A percentile compares a stretch with the other conserved stretches of the same genome.
Evolutionary conservation across 35 echinoderm and acorn worm species (phyloP).

Genomic region (Heliocidaris erythrogramma): DNA sequence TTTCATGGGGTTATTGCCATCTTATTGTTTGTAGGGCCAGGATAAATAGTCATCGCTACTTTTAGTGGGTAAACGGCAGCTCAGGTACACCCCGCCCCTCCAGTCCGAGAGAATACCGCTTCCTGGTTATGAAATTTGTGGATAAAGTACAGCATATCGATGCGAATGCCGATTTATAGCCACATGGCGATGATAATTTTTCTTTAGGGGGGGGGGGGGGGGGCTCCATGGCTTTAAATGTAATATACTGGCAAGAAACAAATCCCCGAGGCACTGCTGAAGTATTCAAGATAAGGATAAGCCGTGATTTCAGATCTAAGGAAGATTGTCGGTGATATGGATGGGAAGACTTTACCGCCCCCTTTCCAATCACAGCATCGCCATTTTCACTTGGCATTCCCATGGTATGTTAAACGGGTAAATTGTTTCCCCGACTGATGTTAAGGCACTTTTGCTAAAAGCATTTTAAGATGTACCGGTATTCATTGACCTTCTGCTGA

Average conservation of each 20-base stretch:
- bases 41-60: no score
- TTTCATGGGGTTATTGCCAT: no score
- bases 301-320: not conserved
- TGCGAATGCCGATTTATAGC: no score
- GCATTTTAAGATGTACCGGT: not conserved
- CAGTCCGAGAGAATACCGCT: no score
- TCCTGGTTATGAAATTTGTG: no score
- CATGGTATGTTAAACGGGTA: not conserved
- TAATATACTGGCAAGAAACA: not conserved
- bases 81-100: no score
- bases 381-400: not conserved
- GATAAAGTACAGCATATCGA: no score
- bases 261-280: not conserved
- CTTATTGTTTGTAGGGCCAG: no score
- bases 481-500: not conserved
- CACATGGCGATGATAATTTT: no score
- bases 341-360: not conserved
- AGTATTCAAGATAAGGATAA: not conserved
- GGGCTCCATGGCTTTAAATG: not conserved
- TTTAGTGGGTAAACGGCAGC: no score
- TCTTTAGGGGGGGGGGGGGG: not conserved
- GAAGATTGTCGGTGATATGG: not conserved
- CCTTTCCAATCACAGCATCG: not conserved
- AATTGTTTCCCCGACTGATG: not conserved
- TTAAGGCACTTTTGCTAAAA: not conserved